These are phyloP conservation scores for Thecocarcelia acutangulata DNA, from an alignment of 2,888 invertebrate genomes.

Conservation along the genomic window DNA sequence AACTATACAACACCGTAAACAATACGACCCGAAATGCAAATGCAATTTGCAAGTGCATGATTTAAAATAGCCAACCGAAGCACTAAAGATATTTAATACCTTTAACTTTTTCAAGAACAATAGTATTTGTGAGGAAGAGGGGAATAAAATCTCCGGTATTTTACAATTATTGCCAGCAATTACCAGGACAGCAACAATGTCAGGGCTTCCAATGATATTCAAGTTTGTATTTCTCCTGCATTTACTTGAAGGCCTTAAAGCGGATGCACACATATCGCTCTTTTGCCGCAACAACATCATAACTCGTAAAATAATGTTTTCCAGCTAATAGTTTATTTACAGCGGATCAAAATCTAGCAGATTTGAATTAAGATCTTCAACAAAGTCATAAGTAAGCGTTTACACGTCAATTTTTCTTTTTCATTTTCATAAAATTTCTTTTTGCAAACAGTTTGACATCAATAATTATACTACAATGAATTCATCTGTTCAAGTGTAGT, in stretches of 20 bases:
- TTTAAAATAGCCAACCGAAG: slow-evolving; percentile 18
- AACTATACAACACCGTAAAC: neutral
- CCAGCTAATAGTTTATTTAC: no score
- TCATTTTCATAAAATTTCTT: no score
- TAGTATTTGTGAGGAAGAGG: neutral
- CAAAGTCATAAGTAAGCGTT: no score
- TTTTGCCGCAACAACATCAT: no score
- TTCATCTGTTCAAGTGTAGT: no score
- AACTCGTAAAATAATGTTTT: no score
- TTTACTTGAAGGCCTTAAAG: slow-evolving; percentile 44
- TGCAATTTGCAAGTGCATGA: slow-evolving; percentile 35
- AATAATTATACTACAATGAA: no score
- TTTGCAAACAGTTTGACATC: no score
- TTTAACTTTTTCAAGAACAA: slow-evolving; percentile 9
- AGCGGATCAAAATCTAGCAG: no score
- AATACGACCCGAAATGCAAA: neutral
- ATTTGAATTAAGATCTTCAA: no score
- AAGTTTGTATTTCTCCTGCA: neutral
- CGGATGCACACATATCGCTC: no score
- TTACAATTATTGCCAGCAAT: slow-evolving; percentile 30
- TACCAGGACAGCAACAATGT: slow-evolving; percentile 31
- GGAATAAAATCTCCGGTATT: slow-evolving; percentile 21
- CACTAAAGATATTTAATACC: slow-evolving; percentile 9
- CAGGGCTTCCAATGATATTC: slow-evolving; percentile 44
- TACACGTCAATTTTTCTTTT: no score